Conservation (phyloP, 2,113 vertebrate genomes). For the Coregonus clupeaformis region DNA sequence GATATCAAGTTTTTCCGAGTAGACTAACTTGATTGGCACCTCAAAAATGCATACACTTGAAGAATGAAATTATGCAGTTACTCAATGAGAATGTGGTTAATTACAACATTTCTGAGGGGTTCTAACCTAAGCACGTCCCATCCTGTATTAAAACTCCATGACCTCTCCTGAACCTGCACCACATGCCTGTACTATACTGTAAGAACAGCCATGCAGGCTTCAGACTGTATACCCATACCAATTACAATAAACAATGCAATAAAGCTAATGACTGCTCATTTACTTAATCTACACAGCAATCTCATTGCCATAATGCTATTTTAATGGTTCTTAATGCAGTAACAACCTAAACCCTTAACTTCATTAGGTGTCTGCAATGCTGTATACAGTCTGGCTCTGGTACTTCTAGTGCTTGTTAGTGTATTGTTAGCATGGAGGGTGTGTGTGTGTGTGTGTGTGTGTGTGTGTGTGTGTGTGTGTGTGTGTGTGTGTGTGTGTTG, state of each 20-base stretch:
- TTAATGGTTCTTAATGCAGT: slow-evolving; percentile 48
- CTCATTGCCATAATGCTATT: slow-evolving; percentile 51
- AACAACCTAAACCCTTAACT: slow-evolving; percentile 16
- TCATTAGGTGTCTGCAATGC: slow-evolving; percentile 33
- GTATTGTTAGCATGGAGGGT: slow-evolving; percentile 3
- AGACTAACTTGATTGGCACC: not conserved
- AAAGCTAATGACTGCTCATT: slow-evolving; percentile 59
- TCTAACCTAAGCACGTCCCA: not conserved
- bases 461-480: not conserved
- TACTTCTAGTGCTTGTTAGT: slow-evolving; percentile 19
- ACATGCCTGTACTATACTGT: not conserved
- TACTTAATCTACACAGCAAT: slow-evolving; percentile 50
- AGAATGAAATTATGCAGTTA: not conserved
- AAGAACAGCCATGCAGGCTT: slow-evolving; percentile 5
- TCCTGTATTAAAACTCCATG: slow-evolving; percentile 18
- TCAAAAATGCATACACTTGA: no score
- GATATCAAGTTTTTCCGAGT: not conserved
- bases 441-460: not conserved
- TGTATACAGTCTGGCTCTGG: slow-evolving; percentile 32
- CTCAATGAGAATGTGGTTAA: not conserved
- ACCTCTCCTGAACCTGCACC: slow-evolving; percentile 19
- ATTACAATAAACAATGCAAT: slow-evolving; percentile 32
- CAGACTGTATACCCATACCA: slow-evolving; percentile 21
- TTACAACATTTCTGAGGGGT: slow-evolving; percentile 2
- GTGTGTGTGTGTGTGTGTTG: not conserved